A percentile compares a stretch with the other conserved stretches of the same genome.
Evolutionary conservation across 1,140 invertebrate species (phyloP).

Genomic region (Caenorhabditis inopinata): DNA sequence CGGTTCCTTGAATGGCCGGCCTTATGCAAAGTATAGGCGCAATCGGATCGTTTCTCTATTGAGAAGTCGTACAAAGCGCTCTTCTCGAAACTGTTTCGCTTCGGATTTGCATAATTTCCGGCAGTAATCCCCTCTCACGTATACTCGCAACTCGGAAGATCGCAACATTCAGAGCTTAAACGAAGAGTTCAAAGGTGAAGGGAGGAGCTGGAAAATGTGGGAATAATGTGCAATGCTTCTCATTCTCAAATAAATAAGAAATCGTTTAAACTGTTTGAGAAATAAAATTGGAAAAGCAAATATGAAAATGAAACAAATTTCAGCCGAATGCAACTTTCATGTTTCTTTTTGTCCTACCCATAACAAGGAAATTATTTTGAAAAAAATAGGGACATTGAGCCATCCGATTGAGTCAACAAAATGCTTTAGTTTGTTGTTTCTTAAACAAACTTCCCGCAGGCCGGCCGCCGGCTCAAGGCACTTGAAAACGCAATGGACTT

Average conservation of each 20-base stretch:
- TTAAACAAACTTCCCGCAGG: not conserved
- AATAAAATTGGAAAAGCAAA: conserved; percentile 13
- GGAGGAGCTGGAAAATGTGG: too few species aligned
- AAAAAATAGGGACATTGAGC: conserved; percentile 20
- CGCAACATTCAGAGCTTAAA: too few species aligned
- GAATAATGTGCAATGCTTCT: too few species aligned
- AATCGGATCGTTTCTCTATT: too few species aligned
- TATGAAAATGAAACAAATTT: not conserved
- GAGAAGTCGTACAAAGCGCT: too few species aligned
- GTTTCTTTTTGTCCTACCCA: not conserved
- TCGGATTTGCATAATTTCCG: too few species aligned
- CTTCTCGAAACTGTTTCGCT: too few species aligned
- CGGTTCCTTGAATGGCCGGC: too few species aligned
- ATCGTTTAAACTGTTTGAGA: conserved; percentile 2
- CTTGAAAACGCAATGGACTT: conserved; percentile 9
- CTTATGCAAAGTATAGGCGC: too few species aligned
- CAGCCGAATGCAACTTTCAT: not conserved
- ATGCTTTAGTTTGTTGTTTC: conserved; percentile 32
- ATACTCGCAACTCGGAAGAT: too few species aligned
- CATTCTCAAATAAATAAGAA: not conserved
- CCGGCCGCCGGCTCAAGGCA: not conserved
- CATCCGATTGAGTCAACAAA: conserved; percentile 29
- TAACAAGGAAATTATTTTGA: not conserved
- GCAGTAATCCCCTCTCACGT: too few species aligned
- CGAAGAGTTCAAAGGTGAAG: too few species aligned